Percentiles rank a stretch among this genome's conserved stretches.
Conservation (phyloP, 1,140 invertebrate genomes). For the Trichomalopsis sarcophagae region DNA sequence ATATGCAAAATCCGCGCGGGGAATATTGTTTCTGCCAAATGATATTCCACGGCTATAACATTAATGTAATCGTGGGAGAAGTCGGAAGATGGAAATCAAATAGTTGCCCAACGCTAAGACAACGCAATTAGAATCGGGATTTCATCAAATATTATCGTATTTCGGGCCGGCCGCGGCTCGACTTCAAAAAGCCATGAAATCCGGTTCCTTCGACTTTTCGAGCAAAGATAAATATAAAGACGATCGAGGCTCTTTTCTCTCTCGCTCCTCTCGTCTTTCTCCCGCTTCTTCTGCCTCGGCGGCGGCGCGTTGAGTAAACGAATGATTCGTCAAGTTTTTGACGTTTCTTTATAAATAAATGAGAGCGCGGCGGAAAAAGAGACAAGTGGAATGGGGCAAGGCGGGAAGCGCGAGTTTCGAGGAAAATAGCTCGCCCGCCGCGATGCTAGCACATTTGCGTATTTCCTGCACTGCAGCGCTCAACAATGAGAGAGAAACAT, state of each 20-base stretch:
- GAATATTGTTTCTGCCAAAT: no score
- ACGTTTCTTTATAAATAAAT: slow-evolving; percentile 54
- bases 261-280: slow-evolving; percentile 36
- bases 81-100: slow-evolving; percentile 24
- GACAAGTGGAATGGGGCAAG: slow-evolving; percentile 10
- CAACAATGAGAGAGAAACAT: slow-evolving; percentile 13
- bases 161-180: slow-evolving; percentile 14
- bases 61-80: no score
- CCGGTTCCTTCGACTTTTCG: slow-evolving; percentile 49
- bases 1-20: neutral
- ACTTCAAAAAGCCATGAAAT: slow-evolving; percentile 52
- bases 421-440: slow-evolving; percentile 12
- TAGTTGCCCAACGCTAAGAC: slow-evolving; percentile 48
- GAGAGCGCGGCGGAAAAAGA: neutral
- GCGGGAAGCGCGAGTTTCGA: neutral
- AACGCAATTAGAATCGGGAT: slow-evolving; percentile 49
- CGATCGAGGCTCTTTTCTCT: slow-evolving; percentile 28
- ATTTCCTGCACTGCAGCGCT: neutral
- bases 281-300: slow-evolving; percentile 44
- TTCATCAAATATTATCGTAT: slow-evolving; percentile 48
- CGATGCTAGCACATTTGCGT: no score
- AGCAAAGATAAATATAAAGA: slow-evolving; percentile 51
- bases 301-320: slow-evolving; percentile 49
- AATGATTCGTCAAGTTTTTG: slow-evolving; percentile 54
- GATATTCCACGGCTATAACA: no score